Base-by-base conservation (phyloP, 2,797 vertebrate genomes). In the Alfaro cultratus region DNA sequence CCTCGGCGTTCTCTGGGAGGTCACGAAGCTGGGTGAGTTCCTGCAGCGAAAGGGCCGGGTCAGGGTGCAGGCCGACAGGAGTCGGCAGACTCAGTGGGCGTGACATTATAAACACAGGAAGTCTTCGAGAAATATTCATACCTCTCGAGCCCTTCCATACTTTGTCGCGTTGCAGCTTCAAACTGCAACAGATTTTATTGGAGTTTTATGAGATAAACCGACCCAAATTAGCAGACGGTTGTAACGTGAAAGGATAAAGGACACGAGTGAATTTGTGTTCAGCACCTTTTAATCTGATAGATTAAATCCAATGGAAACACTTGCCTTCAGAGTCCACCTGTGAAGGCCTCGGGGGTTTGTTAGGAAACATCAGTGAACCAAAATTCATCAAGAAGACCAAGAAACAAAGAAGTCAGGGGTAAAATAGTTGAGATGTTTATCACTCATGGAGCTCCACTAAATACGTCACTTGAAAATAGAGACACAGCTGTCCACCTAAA, bases 21-120 rank as follows among this genome's bases (percentile, higher is more conserved):
- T 93, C 93, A 90, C 82, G 88, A 85, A 92, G 88, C 86, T 88
- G 73, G 82, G 90, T 60, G 81, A 90, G 87, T 90, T 94, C 91
- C 89, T 91, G 85, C 83, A 82, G 89, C 90, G 91, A 45, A 78
- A 91, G 89, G 89, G 85, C 79, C 34, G 82, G 88, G 83, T 93
- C 91, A 91, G 75, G 88, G 85, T 60, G n/a, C 55, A 15, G 85
- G 86, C 89, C 92, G 88, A 92, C 88, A 85, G 88, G 82, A 88
- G 74, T 31, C 86, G 85, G 86, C 87, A 82, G 74, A 73, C 80
- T 91, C 76, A 79, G 83, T 49, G 75, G 80, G 91, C 86, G 84
- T 73, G 72, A 81, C 76, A 77, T 67, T 85, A 86, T 80, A 81
- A 73, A 81, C 79, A 41, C 64, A 41, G 41, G 36, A 68, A 21